phyloP scores from a whole-genome alignment of 2,888 invertebrate genomes.

The Hyppa rectilinea region DNA sequence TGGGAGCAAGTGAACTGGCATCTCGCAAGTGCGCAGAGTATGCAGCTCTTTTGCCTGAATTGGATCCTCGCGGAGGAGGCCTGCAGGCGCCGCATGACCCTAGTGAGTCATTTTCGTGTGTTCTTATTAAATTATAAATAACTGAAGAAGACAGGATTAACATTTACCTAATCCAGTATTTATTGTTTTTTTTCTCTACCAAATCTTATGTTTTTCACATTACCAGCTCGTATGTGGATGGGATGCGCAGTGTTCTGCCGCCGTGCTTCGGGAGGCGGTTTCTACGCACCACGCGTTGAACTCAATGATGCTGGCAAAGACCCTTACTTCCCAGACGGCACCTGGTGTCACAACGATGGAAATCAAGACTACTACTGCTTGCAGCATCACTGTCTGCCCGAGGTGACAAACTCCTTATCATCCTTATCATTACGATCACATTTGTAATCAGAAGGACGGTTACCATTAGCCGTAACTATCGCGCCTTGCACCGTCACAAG shows the following conservation, averaged over 20 bases:
- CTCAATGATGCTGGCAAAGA: constrained; percentile 93
- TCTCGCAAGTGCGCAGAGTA: constrained; percentile 92
- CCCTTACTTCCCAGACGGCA: constrained; percentile 95
- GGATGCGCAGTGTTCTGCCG: constrained; percentile 95
- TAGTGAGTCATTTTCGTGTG: constrained; percentile 80
- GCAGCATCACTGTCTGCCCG: constrained; percentile 94
- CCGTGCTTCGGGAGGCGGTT: constrained; percentile 92
- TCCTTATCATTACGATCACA: neutral
- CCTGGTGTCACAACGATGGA: constrained; percentile 94
- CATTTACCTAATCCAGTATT: neutral
- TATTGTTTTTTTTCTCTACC: neutral
- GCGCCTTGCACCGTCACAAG: neutral
- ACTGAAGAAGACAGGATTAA: neutral
- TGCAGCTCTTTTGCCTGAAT: constrained; percentile 90
- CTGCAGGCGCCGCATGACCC: constrained; percentile 94
- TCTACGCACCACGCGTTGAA: constrained; percentile 94
- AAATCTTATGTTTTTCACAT: constrained; percentile 5
- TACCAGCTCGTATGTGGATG: constrained; percentile 93
- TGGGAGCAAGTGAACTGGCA: constrained; percentile 90
- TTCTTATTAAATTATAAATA: neutral
- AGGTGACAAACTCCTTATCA: constrained; percentile 81
- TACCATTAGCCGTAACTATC: neutral
- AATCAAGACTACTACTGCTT: constrained; percentile 93
- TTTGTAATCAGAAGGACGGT: neutral
- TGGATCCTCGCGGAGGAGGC: constrained; percentile 93